Evolutionary conservation across 2,113 vertebrate species (phyloP), one percentile per base, ranked within the genome.

Genomic region (Seriola aureovittata): DNA sequence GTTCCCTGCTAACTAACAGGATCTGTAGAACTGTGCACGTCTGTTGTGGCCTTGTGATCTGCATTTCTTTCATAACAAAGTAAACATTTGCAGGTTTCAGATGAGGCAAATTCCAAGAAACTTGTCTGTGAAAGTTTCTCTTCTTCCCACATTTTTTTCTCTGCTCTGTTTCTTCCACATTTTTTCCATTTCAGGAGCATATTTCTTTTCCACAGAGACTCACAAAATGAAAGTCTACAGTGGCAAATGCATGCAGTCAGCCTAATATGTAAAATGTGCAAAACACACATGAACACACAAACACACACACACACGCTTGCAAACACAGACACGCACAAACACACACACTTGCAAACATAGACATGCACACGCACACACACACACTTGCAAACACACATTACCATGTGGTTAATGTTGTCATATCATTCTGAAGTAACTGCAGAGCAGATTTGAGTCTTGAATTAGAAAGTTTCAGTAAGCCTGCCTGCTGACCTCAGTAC

Each of bases 81-180:
- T 84, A 75, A 85, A 85, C 68, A 77, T 44, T 58, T 8, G 16
- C 48, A 71, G 54, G 73, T 85, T 83, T 89, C 79, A 82, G 14
- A 66, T 58, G 19, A 75, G 57, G n/a, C 38, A 11, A 59, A 88
- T 93, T 93, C 85, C 67, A 87, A 81, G 85, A 90, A 92, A 64
- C 74, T 23, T 54, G 54, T 75, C 32, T 75, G 5, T 52, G 13
- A 71, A 66, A 29, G 55, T 91, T 79, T 90, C 29, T 79, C 76
- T 72, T 83, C 86, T 75, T 88, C 60, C 78, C 85, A 71, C 84
- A 36, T 71, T 81, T 82, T 76, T 44, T 48, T 78, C 13, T 70
- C 57, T 40, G 34, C 29, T 54, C 44, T 59, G 3, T 83, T 64
- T 81, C 10, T 58, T 59, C 59, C 9, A 46, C 60, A 29, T 21